Conservation (phyloP, 2,113 vertebrate species). For the Promerops cafer region DNA sequence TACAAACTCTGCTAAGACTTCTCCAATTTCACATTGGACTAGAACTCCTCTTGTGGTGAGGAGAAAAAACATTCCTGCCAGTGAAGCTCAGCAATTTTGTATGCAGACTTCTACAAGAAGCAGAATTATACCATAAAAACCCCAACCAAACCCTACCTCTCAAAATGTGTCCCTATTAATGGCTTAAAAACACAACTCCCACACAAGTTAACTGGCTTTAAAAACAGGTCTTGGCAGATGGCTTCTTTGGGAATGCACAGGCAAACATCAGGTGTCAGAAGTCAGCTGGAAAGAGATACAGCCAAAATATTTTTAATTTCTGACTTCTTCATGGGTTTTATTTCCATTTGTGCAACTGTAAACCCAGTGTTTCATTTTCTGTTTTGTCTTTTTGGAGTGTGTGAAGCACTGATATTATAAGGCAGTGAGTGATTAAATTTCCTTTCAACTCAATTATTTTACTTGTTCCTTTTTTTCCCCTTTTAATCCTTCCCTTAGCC, state of each 20-base stretch:
- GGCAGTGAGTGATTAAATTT: background rate
- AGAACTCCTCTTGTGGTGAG: background rate
- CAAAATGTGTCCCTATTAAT: fast-evolving
- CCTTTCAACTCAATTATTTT: background rate
- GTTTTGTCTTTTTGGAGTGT: background rate
- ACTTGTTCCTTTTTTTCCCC: background rate
- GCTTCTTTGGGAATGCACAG: background rate
- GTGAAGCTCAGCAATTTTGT: background rate
- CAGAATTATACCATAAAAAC: background rate
- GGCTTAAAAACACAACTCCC: background rate
- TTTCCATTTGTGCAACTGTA: background rate
- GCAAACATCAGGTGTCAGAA: background rate
- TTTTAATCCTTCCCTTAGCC: background rate
- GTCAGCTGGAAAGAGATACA: background rate
- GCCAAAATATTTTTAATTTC: background rate
- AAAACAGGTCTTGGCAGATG: background rate
- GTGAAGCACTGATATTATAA: background rate
- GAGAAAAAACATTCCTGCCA: background rate
- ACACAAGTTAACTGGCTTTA: background rate
- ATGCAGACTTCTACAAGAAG: background rate
- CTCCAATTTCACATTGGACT: background rate
- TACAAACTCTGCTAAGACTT: background rate
- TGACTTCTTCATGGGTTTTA: background rate
- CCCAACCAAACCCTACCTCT: background rate
- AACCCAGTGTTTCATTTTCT: background rate